A percentile compares a stretch with the other conserved stretches of the same genome.
These are phyloP conservation scores for Monomorium pharaonis DNA, from an alignment of 1,140 invertebrate genomes.

Conservation along the genomic window DNA sequence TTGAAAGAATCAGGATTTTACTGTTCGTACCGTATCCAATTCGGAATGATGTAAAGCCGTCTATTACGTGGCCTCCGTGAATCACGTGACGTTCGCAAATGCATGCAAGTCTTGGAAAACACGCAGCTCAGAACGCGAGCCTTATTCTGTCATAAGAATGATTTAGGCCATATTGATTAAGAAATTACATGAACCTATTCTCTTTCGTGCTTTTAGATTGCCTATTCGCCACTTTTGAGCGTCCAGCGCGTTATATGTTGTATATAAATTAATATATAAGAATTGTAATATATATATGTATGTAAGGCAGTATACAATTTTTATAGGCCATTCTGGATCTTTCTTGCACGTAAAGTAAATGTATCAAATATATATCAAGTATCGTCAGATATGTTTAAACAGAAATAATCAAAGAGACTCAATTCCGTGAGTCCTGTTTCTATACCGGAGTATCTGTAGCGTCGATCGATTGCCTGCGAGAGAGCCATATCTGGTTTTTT, in stretches of 20 bases:
- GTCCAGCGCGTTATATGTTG: neutral
- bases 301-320: neutral
- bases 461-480: constrained; percentile 1
- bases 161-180: constrained; percentile 66
- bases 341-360: neutral
- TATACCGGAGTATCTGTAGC: neutral
- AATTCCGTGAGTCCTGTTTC: neutral
- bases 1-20: constrained; percentile 26
- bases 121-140: constrained; percentile 32
- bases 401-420: constrained; percentile 19
- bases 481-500: neutral
- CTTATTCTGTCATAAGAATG: constrained; percentile 59
- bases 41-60: constrained; percentile 32
- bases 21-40: constrained; percentile 41
- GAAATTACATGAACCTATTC: constrained; percentile 53
- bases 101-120: constrained; percentile 35
- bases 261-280: constrained; percentile 10
- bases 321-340: neutral
- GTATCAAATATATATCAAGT: neutral
- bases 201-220: constrained; percentile 13
- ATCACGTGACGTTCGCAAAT: constrained; percentile 47
- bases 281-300: neutral
- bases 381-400: neutral
- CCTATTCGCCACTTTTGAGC: constrained; percentile 19
- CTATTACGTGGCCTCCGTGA: constrained; percentile 17